Base-by-base conservation (phyloP, 1,140 invertebrate species). In the Drosophila cardini region DNA sequence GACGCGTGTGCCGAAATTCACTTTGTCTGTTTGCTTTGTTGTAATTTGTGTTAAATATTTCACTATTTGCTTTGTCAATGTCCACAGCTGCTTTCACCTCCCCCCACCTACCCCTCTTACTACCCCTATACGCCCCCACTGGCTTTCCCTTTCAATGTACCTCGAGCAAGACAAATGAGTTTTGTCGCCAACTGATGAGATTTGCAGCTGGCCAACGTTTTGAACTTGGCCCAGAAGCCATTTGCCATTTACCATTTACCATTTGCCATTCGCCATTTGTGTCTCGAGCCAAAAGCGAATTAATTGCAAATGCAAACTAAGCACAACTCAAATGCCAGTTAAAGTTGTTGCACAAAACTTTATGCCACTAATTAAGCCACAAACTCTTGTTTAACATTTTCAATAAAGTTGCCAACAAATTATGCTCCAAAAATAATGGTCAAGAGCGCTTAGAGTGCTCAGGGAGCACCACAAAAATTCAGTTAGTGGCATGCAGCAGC, bases 11-110 rank as follows among this genome's bases (percentile, higher is more conserved):
- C 38, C 38, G 5, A 3, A 38, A 52, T 52, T 40, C 38, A 40
- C 11, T 60, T 38, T 65, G 68, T 74, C 69, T 71, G 67, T 73
- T 55, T 50, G 46, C 13, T 13, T 42, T 60, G 26, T 36, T 53
- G 61, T 86, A 79, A 86, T 86, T 87, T 79, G 73, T 74, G 69
- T 79, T 79, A 60, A 86, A 86, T 87, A 86, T 87, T 79, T 73
- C 79, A 79, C 65, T 60, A 83, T 83, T 76, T 83, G 65, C 46
- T 65, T 58, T 57, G 48, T 18, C 34, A 18, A 18, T 72, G 10
- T 2, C 43, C 13, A 32, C 50, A 45, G 45, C 34, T 15, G 9
- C 9, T 7, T 16, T 13, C 7, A 18, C 10, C 11, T 26, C 34
- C 16, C 36, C 61, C 38, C n/a, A n/a, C 1, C 21, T 9, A 16